Base-by-base conservation (phyloP, 2,113 vertebrate genomes). In the Scatophagus argus region DNA sequence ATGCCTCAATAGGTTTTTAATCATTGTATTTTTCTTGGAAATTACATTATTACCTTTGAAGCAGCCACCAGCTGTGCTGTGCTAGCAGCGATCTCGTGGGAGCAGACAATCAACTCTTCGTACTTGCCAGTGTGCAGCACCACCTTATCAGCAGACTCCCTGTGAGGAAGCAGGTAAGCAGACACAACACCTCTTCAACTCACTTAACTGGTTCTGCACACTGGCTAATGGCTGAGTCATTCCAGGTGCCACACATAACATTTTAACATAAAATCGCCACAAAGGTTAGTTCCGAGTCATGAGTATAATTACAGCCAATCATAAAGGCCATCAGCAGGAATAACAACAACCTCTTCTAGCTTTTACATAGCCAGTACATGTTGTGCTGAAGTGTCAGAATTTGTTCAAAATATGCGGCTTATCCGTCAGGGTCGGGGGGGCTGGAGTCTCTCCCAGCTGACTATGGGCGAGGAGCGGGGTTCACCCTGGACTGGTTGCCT, bases 31-130 rank as follows among this genome's bases (percentile, higher is more conserved):
- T 58, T 55, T 61, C 17, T 19, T 7, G 1, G 1, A 64, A n/a
- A 74, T 49, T 1, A 29, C 32, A 59, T 12, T 1, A 0, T 74
- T 90, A 99, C 98, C 96, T 99, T 99, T 44, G 98, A 99, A 56
- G 98, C 97, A 0, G 98, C 98, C 32, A 99, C 98, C 49, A 99
- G 96, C 90, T 99, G 98, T 25, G 98, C 98, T 0, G 98, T 99
- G 89, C 98, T 99, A 74, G 97, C 98, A 0, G 97, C 98, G 0
- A 99, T 98, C 85, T 99, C 97, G 0, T 98, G 98, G 1, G 98
- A 99, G 85, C 98, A 99, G 74, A 99, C 98, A 0, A 99, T 99
- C 77, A 99, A 87, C 27, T 99, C 97, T 64, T 99, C 98, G 0
- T 97, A 99, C 81, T 99, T 99, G 23, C 98, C 97, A 0, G 79